Percentiles rank a stretch among this genome's conserved stretches.
phyloP scores from a whole-genome alignment of 2,797 vertebrate species.

The Gouania willdenowi region DNA sequence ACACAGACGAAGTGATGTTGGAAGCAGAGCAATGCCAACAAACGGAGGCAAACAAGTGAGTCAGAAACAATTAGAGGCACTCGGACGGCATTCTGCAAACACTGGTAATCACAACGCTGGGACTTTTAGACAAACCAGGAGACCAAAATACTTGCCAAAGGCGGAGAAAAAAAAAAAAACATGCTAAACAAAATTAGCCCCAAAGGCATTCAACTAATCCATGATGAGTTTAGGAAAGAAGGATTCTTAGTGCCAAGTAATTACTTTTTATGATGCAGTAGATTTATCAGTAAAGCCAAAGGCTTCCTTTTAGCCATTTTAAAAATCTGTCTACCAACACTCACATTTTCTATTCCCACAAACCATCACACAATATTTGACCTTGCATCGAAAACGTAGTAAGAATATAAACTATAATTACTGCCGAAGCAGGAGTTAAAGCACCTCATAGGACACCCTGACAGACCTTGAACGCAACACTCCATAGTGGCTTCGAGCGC shows the following conservation, averaged over 20 bases:
- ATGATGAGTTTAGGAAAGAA: constrained; percentile 22
- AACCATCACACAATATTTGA: constrained; percentile 27
- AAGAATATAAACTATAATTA: no score
- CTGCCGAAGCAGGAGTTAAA: no score
- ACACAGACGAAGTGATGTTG: constrained; percentile 15
- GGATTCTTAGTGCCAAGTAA: constrained; percentile 24
- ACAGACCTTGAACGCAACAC: no score
- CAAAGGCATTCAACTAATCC: constrained; percentile 18
- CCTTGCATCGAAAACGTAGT: no score
- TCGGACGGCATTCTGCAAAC: constrained; percentile 29
- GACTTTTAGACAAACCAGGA: constrained; percentile 12
- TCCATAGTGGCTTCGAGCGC: no score
- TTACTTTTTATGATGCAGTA: constrained; percentile 30
- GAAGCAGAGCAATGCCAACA: constrained; percentile 22
- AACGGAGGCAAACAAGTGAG: constrained; percentile 48
- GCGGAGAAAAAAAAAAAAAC: neutral
- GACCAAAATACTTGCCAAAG: constrained; percentile 1
- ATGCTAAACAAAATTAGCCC: constrained; percentile 13
- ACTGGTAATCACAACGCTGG: constrained; percentile 37
- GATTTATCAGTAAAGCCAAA: constrained; percentile 17
- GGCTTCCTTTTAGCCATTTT: constrained; percentile 5
- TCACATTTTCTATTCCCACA: constrained; percentile 31
- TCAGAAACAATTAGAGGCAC: constrained; percentile 54
- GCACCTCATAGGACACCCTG: no score
- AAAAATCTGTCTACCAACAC: constrained; percentile 32